Percentiles rank a stretch among this genome's conserved stretches.
Evolutionary conservation across 2,113 vertebrate genomes (phyloP).

Genomic region (Pseudorhombus dupliciocellatus): DNA sequence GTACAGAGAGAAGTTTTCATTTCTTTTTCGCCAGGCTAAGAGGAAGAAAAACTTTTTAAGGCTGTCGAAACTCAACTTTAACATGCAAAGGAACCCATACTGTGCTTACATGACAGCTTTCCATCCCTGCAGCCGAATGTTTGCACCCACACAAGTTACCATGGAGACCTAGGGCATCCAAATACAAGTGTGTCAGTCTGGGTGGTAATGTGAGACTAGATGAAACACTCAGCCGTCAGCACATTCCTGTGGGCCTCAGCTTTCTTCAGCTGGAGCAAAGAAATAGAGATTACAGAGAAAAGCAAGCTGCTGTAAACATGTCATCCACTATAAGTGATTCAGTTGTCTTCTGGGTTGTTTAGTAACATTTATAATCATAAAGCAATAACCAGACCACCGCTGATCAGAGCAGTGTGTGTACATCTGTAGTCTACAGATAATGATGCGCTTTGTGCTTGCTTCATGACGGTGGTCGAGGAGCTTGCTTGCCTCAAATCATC

Average conservation of each 20-base stretch:
- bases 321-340: constrained; percentile 22
- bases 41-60: constrained; percentile 17
- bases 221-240: constrained; percentile 77
- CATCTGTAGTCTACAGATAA: constrained; percentile 21
- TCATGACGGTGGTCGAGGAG: constrained; percentile 35
- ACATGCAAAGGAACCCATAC: constrained; percentile 21
- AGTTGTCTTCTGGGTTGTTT: neutral
- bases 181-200: constrained; percentile 72
- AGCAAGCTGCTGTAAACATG: constrained; percentile 56
- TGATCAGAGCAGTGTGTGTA: constrained; percentile 1
- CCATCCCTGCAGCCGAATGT: constrained; percentile 62
- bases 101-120: constrained; percentile 67
- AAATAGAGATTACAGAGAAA: constrained; percentile 23
- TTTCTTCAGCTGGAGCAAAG: constrained; percentile 56
- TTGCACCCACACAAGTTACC: constrained; percentile 63
- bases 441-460: constrained; percentile 27
- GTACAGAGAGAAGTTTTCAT: too few species aligned
- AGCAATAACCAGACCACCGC: constrained; percentile 6
- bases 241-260: constrained; percentile 78
- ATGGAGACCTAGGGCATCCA: constrained; percentile 66
- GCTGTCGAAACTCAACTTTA: constrained; percentile 24
- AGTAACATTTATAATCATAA: constrained; percentile 19
- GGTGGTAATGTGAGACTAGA: constrained; percentile 75
- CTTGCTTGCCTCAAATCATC: constrained; percentile 62
- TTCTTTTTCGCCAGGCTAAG: neutral